Conservation (phyloP, 2,888 invertebrate genomes). For the Drosophila macrospina region DNA sequence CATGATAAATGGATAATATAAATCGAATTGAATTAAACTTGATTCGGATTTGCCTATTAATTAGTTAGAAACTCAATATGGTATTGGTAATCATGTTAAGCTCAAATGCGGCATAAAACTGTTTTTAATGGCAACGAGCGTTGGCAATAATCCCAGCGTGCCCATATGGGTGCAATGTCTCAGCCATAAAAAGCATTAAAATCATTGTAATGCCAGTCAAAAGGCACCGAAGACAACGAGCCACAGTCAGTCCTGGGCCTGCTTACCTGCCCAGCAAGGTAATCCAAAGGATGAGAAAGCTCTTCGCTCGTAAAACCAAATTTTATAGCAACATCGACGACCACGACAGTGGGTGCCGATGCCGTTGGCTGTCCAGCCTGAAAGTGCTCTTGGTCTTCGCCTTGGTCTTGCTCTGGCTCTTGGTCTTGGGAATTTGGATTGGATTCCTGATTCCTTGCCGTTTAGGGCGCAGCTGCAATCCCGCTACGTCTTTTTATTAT, state of each 20-base stretch:
- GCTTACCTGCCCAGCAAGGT: conserved; percentile 63
- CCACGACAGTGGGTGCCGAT: conserved; percentile 33
- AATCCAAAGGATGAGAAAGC: conserved; percentile 47
- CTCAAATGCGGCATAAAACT: conserved; percentile 61
- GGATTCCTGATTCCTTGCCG: conserved; percentile 31
- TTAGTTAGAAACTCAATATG: conserved; percentile 56
- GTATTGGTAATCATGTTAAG: conserved; percentile 53
- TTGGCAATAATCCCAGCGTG: conserved; percentile 53
- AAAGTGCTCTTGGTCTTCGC: conserved; percentile 11
- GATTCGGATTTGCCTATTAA: conserved; percentile 36
- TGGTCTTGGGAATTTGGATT: conserved; percentile 25
- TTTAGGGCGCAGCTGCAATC: conserved; percentile 53
- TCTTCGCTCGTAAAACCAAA: conserved; percentile 70
- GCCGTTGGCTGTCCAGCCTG: conserved; percentile 10
- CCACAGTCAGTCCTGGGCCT: conserved; percentile 28
- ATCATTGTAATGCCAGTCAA: conserved; percentile 78
- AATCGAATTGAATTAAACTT: conserved; percentile 28
- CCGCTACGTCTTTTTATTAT: conserved; percentile 24
- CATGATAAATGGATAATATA: conserved; percentile 3
- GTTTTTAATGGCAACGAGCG: conserved; percentile 54
- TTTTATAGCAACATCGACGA: conserved; percentile 66
- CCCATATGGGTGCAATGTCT: conserved; percentile 77
- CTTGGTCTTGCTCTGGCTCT: not conserved
- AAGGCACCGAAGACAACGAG: conserved; percentile 54
- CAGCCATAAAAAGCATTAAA: conserved; percentile 74